Evolutionary conservation across 1,140 invertebrate species (phyloP).

Genomic region (Agrypnia vestita): DNA sequence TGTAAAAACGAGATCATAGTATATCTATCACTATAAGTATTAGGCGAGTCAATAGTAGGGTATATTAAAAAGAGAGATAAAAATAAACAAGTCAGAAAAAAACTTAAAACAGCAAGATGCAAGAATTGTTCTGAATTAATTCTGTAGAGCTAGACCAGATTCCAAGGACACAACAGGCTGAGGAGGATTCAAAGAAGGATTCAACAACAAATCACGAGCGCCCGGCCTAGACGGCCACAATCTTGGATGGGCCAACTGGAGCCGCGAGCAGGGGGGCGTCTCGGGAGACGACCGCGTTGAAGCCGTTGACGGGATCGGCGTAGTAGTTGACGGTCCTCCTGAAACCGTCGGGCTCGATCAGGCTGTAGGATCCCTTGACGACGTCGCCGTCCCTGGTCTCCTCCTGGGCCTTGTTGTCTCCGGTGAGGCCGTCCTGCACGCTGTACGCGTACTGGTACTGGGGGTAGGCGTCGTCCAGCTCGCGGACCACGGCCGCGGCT

Average conservation of each 20-base stretch:
- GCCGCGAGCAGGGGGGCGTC: constrained; percentile 68
- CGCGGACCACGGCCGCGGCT: constrained; percentile 59
- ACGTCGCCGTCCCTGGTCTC: constrained; percentile 74
- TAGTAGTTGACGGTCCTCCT: constrained; percentile 74
- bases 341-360: constrained; percentile 75
- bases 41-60: background rate
- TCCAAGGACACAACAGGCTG: too few species aligned
- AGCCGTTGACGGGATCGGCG: constrained; percentile 73
- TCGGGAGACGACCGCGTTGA: constrained; percentile 76
- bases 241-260: constrained; percentile 57
- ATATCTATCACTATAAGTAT: background rate
- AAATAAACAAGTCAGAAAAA: background rate
- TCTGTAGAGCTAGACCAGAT: background rate
- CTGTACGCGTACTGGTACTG: constrained; percentile 75
- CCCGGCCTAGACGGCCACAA: constrained; percentile 47
- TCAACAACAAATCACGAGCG: background rate
- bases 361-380: constrained; percentile 74
- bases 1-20: background rate
- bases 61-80: background rate
- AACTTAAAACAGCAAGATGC: background rate
- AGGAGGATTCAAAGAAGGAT: constrained; percentile 18
- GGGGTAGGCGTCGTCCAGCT: constrained; percentile 71
- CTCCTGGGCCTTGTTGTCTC: constrained; percentile 75
- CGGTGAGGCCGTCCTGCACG: constrained; percentile 73
- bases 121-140: background rate